Conservation (phyloP, 2,797 vertebrate species). For the Scolopax bukidnonensis region DNA sequence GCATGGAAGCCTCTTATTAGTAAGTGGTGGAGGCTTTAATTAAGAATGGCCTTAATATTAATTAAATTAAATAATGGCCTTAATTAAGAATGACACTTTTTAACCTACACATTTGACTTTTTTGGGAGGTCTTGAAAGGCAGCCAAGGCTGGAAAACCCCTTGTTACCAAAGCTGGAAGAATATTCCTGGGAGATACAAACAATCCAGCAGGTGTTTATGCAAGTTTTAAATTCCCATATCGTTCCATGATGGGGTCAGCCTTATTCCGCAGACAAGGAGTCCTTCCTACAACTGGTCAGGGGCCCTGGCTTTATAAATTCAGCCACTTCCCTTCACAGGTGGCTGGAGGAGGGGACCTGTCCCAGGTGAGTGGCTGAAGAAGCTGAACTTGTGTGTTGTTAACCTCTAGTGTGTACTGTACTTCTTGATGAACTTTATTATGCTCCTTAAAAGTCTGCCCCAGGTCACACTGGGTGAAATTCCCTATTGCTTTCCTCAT, state of each 20-base stretch:
- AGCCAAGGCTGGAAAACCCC: neutral
- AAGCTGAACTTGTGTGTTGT: neutral
- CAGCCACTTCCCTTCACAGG: fast-evolving
- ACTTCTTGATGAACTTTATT: neutral
- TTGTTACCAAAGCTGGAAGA: neutral
- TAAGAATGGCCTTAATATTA: neutral
- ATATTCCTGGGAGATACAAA: neutral
- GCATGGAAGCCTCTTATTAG: neutral
- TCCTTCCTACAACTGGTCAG: neutral
- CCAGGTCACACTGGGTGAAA: neutral
- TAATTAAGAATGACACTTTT: neutral
- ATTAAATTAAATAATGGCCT: neutral
- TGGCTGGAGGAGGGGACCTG: fast-evolving
- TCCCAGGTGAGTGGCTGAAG: neutral
- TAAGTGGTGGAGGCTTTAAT: neutral
- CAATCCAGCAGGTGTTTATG: neutral
- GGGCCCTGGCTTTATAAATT: neutral
- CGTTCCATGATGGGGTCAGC: neutral
- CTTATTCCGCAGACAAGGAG: neutral
- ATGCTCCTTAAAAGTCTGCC: neutral
- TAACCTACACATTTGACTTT: neutral
- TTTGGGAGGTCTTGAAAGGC: neutral
- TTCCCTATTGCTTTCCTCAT: neutral
- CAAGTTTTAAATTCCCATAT: neutral
- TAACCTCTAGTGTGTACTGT: neutral